phyloP scores from a whole-genome alignment of 1,140 invertebrate genomes.

The Drosophila pandora region DNA sequence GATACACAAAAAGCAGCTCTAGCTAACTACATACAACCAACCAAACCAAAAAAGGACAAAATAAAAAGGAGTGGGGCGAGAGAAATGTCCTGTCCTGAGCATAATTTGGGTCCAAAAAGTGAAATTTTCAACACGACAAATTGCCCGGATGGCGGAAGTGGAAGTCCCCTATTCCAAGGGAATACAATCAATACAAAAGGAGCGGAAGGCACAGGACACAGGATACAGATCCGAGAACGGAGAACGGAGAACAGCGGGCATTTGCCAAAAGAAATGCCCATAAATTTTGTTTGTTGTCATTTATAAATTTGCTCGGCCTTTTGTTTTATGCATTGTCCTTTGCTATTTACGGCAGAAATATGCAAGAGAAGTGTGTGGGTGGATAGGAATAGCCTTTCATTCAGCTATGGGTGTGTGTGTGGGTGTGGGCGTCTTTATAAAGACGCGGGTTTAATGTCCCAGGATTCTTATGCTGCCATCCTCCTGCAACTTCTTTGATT shows the following conservation, averaged over 20 bases:
- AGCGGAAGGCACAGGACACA: constrained; percentile 1
- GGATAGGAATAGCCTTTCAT: background rate
- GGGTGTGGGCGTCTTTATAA: constrained; percentile 20
- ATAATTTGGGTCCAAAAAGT: constrained; percentile 42
- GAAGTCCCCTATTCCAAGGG: constrained; percentile 1
- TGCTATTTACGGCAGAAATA: constrained; percentile 62
- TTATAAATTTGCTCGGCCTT: constrained; percentile 71
- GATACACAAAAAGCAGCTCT: background rate
- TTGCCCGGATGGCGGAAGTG: constrained; percentile 16
- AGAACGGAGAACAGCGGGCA: background rate
- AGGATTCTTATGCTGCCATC: constrained; percentile 2
- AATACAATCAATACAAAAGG: constrained; percentile 3
- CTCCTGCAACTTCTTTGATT: constrained; percentile 5
- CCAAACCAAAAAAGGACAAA: no score
- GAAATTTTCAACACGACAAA: constrained; percentile 42
- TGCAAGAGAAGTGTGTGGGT: constrained; percentile 25
- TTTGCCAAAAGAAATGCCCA: constrained; percentile 24
- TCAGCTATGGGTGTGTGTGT: background rate
- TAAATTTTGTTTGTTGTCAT: constrained; percentile 69
- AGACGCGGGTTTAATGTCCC: constrained; percentile 60
- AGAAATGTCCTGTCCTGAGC: constrained; percentile 25
- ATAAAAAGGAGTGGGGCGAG: background rate
- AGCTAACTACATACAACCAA: background rate
- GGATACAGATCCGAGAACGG: background rate
- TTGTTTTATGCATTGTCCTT: constrained; percentile 69